Conservation (phyloP, 2,113 vertebrate species). For the Holacanthus passer region DNA sequence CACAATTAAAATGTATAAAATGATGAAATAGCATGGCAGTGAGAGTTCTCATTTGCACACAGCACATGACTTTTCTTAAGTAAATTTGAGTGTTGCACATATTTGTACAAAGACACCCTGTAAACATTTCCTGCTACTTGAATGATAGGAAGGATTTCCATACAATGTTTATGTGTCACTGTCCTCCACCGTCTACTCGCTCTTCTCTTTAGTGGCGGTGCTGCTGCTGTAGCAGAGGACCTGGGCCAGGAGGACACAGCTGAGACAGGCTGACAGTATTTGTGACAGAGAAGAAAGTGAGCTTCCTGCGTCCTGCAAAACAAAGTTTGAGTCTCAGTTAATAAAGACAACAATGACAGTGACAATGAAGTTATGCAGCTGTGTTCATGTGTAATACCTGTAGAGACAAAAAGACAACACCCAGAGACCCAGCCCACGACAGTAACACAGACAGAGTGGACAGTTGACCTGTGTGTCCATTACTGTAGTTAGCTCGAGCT, state of each 20-base stretch:
- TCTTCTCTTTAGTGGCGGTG: conserved; percentile 53
- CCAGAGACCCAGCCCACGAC: conserved; percentile 83
- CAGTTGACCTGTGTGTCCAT: conserved; percentile 87
- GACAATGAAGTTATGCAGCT: background rate
- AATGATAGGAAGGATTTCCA: background rate
- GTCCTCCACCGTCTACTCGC: conserved; percentile 28
- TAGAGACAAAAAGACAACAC: conserved; percentile 82
- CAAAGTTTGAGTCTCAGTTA: background rate
- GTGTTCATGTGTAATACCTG: conserved; percentile 79
- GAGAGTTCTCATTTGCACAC: background rate
- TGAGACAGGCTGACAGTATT: conserved; percentile 82
- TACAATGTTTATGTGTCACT: background rate
- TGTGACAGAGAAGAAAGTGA: conserved; percentile 79
- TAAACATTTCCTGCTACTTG: conserved; percentile 9
- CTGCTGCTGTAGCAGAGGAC: conserved; percentile 83
- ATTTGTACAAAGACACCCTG: background rate
- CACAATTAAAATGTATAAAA: background rate
- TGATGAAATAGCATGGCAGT: background rate
- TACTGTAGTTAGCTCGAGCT: conserved; percentile 82
- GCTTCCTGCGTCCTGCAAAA: conserved; percentile 83
- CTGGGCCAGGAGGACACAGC: conserved; percentile 84
- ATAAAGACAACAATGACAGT: background rate
- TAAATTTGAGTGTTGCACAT: background rate
- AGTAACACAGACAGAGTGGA: conserved; percentile 85
- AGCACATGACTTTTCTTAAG: background rate